Percentiles rank a stretch among this genome's conserved stretches.
These are phyloP conservation scores for Stegodyphus dumicola DNA, from an alignment of 1,140 invertebrate species.

Conservation along the genomic window DNA sequence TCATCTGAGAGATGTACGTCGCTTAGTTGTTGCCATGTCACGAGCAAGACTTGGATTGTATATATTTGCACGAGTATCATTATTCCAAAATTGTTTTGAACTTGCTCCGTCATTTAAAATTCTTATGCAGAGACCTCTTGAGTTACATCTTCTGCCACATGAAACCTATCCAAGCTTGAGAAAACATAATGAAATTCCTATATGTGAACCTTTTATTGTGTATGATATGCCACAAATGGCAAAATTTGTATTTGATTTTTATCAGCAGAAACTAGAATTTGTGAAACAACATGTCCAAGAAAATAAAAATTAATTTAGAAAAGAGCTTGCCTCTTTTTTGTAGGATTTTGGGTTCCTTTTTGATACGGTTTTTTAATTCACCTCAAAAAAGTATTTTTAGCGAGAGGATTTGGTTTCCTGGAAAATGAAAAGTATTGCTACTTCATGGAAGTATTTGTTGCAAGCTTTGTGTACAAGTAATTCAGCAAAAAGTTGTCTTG, in stretches of 20 bases:
- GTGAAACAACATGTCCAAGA: constrained; percentile 37
- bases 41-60: constrained; percentile 97
- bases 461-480: too few relatives aligned
- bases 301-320: background rate
- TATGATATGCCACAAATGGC: constrained; percentile 88
- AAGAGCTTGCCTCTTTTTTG: too few relatives aligned
- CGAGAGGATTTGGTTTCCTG: too few relatives aligned
- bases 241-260: constrained; percentile 59
- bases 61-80: constrained; percentile 89
- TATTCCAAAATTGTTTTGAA: constrained; percentile 98
- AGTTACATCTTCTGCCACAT: constrained; percentile 80
- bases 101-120: constrained; percentile 93
- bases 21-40: constrained; percentile 97
- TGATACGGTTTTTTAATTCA: too few relatives aligned
- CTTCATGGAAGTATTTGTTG: too few relatives aligned
- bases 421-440: too few relatives aligned
- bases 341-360: too few relatives aligned
- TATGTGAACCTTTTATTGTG: constrained; percentile 41
- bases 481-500: too few relatives aligned
- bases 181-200: constrained; percentile 18
- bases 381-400: too few relatives aligned
- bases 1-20: constrained; percentile 94
- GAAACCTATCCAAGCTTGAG: constrained; percentile 80
- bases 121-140: constrained; percentile 77
- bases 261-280: constrained; percentile 58